Base-by-base conservation (phyloP, 2,888 invertebrate genomes). In the Drosophila melanosoma region DNA sequence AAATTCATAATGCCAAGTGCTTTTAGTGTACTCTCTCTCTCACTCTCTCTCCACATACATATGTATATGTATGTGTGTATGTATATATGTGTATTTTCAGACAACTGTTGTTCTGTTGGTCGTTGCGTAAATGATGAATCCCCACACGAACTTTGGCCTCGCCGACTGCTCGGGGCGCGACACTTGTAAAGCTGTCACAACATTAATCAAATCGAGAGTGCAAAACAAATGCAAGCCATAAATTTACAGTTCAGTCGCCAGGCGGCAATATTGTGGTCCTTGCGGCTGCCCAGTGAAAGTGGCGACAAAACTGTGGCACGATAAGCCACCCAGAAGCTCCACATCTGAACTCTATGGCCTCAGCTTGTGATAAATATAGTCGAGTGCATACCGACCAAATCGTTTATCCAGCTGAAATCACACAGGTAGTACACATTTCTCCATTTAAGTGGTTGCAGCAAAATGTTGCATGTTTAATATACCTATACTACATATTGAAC, bases 141-240 rank as follows among this genome's bases (percentile, higher is more conserved):
- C 75, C 66, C 66, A 54, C 66, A 68, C 73, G 83, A 83, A 76
- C 82, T 79, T 74, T 79, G 81, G 64, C 67, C 82, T 53, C 69
- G 65, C 45, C 52, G 75, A 65, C 71, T 59, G 78, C 69, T 72
- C 49, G 75, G 74, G 78, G 76, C 82, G 80, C 78, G 80, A 85
- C 77, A 85, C 79, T 83, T 86, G 82, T 78, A 83, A 83, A 83
- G 81, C 78, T 83, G 82, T 86, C 86, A 76, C 82, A 83, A 78
- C 86, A 86, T 83, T 86, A 86, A 86, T 86, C 86, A 86, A 82
- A 82, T 82, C 75, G 82, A 66, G 74, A 77, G 74, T 73, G 79
- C 76, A 76, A 79, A 79, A 79, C 77, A 83, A 83, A 83, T 83
- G 81, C 81, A 77, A 65, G 81, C 80, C 83, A 83, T 83, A 83